A percentile compares a stretch with the other conserved stretches of the same genome.
Conservation (phyloP, 2,888 invertebrate species). For the Microctonus brassicae region DNA sequence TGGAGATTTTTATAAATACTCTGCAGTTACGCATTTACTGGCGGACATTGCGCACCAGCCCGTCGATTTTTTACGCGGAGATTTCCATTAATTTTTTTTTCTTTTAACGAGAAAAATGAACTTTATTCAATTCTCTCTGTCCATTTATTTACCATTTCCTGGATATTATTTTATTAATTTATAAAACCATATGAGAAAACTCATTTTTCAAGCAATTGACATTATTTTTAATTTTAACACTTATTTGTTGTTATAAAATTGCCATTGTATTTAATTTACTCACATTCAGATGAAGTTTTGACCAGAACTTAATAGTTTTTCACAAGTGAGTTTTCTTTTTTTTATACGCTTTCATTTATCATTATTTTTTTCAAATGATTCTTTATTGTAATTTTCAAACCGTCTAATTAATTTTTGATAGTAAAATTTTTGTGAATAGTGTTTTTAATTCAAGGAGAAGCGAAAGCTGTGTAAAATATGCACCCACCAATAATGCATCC, state of each 20-base stretch:
- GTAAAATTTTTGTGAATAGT: not conserved
- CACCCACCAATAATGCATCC: too few relatives aligned
- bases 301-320: slow-evolving; percentile 31
- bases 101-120: slow-evolving; percentile 50
- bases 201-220: slow-evolving; percentile 8
- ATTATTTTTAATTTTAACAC: slow-evolving; percentile 21
- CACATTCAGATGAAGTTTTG: slow-evolving; percentile 34
- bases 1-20: not conserved
- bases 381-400: not conserved
- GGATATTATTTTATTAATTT: slow-evolving; percentile 19
- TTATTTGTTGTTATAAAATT: not conserved
- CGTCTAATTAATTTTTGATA: not conserved
- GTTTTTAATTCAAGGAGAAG: not conserved
- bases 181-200: slow-evolving; percentile 28
- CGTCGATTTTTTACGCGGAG: slow-evolving; percentile 44
- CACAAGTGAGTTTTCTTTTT: slow-evolving; percentile 20
- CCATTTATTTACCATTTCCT: slow-evolving; percentile 32
- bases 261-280: not conserved
- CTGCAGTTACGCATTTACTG: slow-evolving; percentile 3
- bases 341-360: slow-evolving; percentile 15
- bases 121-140: slow-evolving; percentile 41
- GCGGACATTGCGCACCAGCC: slow-evolving; percentile 38
- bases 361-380: slow-evolving; percentile 24
- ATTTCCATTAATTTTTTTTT: slow-evolving; percentile 33
- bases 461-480: not conserved